Evolutionary conservation across 1,140 invertebrate genomes (phyloP), one percentile per base, ranked within the genome.

Genomic region (Polyergus mexicanus): DNA sequence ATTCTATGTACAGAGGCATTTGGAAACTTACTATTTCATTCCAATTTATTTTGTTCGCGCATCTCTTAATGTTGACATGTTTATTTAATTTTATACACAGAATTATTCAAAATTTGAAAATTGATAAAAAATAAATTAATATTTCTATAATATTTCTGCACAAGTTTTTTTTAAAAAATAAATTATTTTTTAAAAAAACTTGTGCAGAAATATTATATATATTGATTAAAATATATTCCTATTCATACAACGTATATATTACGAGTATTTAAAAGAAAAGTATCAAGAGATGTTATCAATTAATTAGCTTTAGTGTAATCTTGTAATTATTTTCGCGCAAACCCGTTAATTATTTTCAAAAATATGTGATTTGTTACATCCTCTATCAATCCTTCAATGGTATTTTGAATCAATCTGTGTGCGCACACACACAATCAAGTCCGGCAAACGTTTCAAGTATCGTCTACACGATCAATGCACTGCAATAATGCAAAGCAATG

Each of bases 1-100:
- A 93, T 92, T 32, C 76, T 93, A 93, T 93, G 62, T 94, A 91
- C 91, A 93, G 62, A 76, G 68, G 62, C 41, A 58, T 60, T 51
- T 22, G 22, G 25, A 85, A 86, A 69, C 86, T 87, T 86, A 6
- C 51, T 78, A 35, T 63, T 76, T 74, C 13, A 83, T 83, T 72
- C 41, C 1, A 32, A 19, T 58, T 28, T 1, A 38, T 71, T 83
- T 44, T 32, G 19, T 60, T 83, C 11, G 32, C 63, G 22, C 44
- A 22, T 80, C 32, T 77, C 6, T 78, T 3, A 54, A 80, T 56
- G 28, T 44, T 19, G 28, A 63, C 25, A 16, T 38, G 10, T 51
- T 78, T 25, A 68, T 66, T 35, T 80, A 35, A 78, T 35, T 78
- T 25, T 38, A 16, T 13, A 32, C 51, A 78, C 35, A 80, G 32